Conservation (phyloP, 2,113 vertebrate species). For the Felis catus region DNA sequence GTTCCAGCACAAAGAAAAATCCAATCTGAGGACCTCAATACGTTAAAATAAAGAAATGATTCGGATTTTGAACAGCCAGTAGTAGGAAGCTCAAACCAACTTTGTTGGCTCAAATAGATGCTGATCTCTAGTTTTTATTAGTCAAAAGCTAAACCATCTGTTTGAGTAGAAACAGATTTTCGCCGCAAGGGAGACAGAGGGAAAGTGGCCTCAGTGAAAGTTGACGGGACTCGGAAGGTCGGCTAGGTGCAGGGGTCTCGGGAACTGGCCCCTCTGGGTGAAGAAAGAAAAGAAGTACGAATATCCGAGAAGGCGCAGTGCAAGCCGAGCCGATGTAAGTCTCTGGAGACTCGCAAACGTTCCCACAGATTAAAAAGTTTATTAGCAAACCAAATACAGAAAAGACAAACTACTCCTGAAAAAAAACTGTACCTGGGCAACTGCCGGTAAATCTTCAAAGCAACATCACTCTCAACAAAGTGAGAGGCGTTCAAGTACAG, state of each 20-base stretch:
- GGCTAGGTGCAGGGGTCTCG: not conserved
- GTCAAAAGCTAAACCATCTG: constrained; percentile 59
- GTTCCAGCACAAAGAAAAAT: constrained; percentile 30
- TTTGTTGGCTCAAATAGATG: constrained; percentile 19
- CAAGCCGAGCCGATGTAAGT: not conserved
- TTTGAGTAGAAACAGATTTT: constrained; percentile 50
- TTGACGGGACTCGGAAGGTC: not conserved
- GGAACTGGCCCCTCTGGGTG: not conserved
- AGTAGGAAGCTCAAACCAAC: not conserved
- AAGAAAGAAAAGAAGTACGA: not conserved
- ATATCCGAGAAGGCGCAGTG: not conserved
- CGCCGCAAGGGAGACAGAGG: not conserved
- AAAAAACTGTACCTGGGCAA: not conserved
- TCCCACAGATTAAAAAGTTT: not conserved
- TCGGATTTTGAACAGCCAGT: not conserved
- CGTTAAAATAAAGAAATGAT: constrained; percentile 17
- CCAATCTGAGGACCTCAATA: not conserved
- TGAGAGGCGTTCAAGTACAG: not conserved
- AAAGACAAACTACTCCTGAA: not conserved
- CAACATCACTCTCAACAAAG: not conserved
- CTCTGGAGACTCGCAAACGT: not conserved
- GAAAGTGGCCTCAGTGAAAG: constrained; percentile 28
- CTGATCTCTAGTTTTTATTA: constrained; percentile 53
- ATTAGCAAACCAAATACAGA: not conserved
- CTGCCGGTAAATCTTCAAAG: not conserved